Conservation (phyloP, 2,888 invertebrate genomes). For the Rhodophaea formosa region DNA sequence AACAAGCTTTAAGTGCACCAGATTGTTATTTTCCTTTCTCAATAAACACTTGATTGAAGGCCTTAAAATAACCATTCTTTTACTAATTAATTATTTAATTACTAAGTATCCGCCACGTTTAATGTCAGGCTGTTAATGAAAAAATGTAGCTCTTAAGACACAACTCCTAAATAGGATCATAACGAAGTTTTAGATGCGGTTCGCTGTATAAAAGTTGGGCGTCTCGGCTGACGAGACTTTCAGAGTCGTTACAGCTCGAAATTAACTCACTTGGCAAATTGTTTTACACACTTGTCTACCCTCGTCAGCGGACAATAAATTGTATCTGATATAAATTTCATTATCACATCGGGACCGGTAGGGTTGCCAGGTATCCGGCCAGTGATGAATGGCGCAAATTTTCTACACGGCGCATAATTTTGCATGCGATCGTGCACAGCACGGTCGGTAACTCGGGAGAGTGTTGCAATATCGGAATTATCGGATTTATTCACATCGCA, state of each 20-base stretch:
- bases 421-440: neutral
- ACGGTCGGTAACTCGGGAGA: neutral
- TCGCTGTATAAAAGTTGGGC: slow-evolving; percentile 33
- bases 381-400: slow-evolving; percentile 10
- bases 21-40: too few species aligned
- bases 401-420: neutral
- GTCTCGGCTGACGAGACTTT: slow-evolving; percentile 25
- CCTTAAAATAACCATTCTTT: too few species aligned
- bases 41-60: too few species aligned
- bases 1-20: too few species aligned
- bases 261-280: slow-evolving; percentile 62
- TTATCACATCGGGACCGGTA: slow-evolving; percentile 22
- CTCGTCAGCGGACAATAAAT: slow-evolving; percentile 42
- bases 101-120: neutral
- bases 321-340: slow-evolving; percentile 48
- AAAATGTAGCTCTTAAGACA: neutral
- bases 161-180: slow-evolving; percentile 6
- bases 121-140: neutral
- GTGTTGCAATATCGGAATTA: neutral
- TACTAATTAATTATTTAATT: too few species aligned
- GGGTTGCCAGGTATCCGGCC: slow-evolving; percentile 16
- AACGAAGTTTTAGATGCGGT: slow-evolving; percentile 28
- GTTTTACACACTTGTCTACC: slow-evolving; percentile 65
- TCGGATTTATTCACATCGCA: neutral
- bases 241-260: slow-evolving; percentile 38